Percentiles rank a stretch among this genome's conserved stretches.
Conservation (phyloP, 1,140 invertebrate species). For the Zophobas atratus region DNA sequence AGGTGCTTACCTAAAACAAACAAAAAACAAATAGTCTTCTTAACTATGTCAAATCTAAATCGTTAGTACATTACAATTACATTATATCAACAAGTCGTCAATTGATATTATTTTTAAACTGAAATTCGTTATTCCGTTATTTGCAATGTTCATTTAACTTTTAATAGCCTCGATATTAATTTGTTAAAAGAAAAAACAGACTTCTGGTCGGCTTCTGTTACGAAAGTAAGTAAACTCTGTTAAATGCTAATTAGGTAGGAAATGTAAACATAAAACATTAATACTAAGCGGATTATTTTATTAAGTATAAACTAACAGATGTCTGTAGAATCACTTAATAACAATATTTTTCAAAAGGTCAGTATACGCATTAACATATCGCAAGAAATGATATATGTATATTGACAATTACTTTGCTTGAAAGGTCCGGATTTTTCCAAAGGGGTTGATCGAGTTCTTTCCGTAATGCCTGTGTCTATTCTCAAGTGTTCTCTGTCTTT, state of each 20-base stretch:
- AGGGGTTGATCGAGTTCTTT: too few relatives aligned
- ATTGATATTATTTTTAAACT: slow-evolving; percentile 7
- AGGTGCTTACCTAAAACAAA: slow-evolving; percentile 20
- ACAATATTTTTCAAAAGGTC: slow-evolving; percentile 6
- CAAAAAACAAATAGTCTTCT: not conserved
- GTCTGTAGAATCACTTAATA: slow-evolving; percentile 20
- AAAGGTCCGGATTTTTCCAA: not conserved
- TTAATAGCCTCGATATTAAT: slow-evolving; percentile 33
- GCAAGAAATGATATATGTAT: too few relatives aligned
- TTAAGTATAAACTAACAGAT: slow-evolving; percentile 15
- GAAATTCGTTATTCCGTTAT: slow-evolving; percentile 15
- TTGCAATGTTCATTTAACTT: slow-evolving; percentile 32
- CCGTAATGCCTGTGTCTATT: too few relatives aligned
- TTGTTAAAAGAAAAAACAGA: slow-evolving; percentile 41
- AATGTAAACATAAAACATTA: slow-evolving; percentile 42
- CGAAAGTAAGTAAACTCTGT: slow-evolving; percentile 39
- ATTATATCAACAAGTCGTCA: slow-evolving; percentile 21
- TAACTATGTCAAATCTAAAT: too few relatives aligned
- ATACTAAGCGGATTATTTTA: slow-evolving; percentile 35
- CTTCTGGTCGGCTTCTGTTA: slow-evolving; percentile 33
- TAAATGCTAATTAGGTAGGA: slow-evolving; percentile 42
- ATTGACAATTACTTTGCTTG: not conserved
- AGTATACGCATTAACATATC: not conserved
- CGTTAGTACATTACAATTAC: slow-evolving; percentile 24
- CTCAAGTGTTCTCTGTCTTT: too few relatives aligned